A percentile compares a stretch with the other conserved stretches of the same genome.
Evolutionary conservation across 2,113 vertebrate genomes (phyloP).

Genomic region (Oreochromis aureus): DNA sequence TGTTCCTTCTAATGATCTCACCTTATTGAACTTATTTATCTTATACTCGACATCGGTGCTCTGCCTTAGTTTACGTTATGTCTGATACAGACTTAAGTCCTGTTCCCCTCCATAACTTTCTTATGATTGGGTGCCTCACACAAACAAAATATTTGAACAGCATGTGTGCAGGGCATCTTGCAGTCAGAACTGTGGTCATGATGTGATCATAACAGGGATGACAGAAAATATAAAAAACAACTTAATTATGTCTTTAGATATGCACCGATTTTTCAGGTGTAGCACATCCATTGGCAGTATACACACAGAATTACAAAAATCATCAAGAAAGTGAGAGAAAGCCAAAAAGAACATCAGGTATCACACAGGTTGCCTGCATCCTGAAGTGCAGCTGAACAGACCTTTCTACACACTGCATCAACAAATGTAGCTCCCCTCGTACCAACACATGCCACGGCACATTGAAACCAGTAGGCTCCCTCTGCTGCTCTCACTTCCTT

Average conservation of each 20-base stretch:
- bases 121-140: background rate
- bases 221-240: background rate
- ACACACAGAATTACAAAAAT: background rate
- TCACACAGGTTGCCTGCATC: background rate
- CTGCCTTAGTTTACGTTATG: background rate
- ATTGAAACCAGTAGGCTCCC: constrained; percentile 1
- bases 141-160: background rate
- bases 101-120: accelerated
- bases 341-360: background rate
- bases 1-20: background rate
- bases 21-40: background rate
- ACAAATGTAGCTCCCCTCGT: background rate
- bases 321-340: background rate
- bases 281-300: background rate
- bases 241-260: background rate
- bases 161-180: background rate
- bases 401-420: background rate
- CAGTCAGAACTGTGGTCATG: background rate
- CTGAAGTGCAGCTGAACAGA: background rate
- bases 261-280: background rate
- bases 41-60: background rate
- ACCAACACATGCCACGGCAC: background rate
- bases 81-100: background rate
- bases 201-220: background rate
- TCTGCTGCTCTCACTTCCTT: background rate